Evolutionary conservation across 2,113 vertebrate genomes (phyloP).

Genomic region (Lipophrys pholis): DNA sequence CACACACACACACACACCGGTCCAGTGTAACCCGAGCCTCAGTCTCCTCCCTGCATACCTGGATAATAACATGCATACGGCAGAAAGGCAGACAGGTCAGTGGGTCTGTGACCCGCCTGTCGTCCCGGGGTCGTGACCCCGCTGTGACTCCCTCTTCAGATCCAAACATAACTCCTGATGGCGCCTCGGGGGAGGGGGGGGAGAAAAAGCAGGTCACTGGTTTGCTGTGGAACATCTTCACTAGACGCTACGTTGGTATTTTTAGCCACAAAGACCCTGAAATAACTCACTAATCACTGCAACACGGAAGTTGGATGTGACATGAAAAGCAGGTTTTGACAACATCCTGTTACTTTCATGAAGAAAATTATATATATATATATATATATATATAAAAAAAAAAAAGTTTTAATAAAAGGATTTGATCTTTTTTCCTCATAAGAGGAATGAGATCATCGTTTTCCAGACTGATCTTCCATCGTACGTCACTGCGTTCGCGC

Average conservation of each 20-base stretch:
- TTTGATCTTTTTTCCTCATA: slow-evolving; percentile 14
- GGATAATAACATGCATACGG: slow-evolving; percentile 57
- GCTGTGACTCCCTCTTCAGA: slow-evolving; percentile 42
- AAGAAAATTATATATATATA: neutral
- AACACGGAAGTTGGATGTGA: slow-evolving; percentile 10
- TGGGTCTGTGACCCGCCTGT: slow-evolving; percentile 45
- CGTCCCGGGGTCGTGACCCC: slow-evolving; percentile 46
- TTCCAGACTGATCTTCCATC: slow-evolving; percentile 22
- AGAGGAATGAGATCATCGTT: neutral
- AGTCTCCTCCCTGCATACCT: slow-evolving; percentile 56
- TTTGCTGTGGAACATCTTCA: slow-evolving; percentile 27
- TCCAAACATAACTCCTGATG: slow-evolving; percentile 61
- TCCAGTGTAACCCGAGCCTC: slow-evolving; percentile 50
- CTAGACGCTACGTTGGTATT: slow-evolving; percentile 34
- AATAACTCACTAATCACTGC: slow-evolving; percentile 54
- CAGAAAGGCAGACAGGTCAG: slow-evolving; percentile 50
- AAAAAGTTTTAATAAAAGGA: slow-evolving; percentile 1
- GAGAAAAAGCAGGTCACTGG: neutral
- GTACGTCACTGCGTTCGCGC: slow-evolving; percentile 7
- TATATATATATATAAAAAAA: slow-evolving; percentile 1
- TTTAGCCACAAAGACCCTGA: slow-evolving; percentile 39
- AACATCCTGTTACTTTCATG: slow-evolving; percentile 30
- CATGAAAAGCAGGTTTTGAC: slow-evolving; percentile 29
- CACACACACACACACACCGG: neutral
- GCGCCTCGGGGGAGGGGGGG: slow-evolving; percentile 15